These are phyloP conservation scores for Phainopepla nitens DNA, from an alignment of 2,113 vertebrate genomes.

Conservation along the genomic window DNA sequence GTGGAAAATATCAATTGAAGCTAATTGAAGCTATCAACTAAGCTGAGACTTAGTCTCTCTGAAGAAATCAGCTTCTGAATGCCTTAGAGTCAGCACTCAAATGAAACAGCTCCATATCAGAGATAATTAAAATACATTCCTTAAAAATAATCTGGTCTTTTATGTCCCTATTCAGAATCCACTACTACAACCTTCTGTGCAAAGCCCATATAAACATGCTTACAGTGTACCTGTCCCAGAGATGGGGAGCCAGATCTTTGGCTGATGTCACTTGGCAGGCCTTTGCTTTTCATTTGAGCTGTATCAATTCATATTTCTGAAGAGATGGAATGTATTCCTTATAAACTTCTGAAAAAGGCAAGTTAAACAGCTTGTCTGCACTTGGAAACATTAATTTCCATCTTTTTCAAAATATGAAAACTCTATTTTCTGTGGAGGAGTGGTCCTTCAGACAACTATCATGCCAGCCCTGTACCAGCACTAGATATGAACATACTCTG, in stretches of 20 bases:
- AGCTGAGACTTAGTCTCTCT: not conserved
- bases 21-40: not conserved
- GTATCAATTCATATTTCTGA: not conserved
- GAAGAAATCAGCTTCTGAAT: not conserved
- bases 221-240: not conserved
- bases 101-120: not conserved
- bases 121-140: not conserved
- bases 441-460: not conserved
- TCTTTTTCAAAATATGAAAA: not conserved
- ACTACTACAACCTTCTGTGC: not conserved
- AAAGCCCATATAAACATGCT: not conserved
- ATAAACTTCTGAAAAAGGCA: not conserved
- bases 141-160: not conserved
- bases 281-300: not conserved
- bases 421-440: not conserved
- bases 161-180: not conserved
- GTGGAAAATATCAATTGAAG: conserved; percentile 19
- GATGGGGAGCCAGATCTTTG: not conserved
- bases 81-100: not conserved
- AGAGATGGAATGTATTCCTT: not conserved
- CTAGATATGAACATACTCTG: not conserved
- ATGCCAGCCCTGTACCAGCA: not conserved
- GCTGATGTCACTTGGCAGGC: not conserved
- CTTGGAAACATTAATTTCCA: not conserved
- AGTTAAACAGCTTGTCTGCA: not conserved